phyloP scores from a whole-genome alignment of 2,113 vertebrate genomes.

The Sebastes fasciatus region DNA sequence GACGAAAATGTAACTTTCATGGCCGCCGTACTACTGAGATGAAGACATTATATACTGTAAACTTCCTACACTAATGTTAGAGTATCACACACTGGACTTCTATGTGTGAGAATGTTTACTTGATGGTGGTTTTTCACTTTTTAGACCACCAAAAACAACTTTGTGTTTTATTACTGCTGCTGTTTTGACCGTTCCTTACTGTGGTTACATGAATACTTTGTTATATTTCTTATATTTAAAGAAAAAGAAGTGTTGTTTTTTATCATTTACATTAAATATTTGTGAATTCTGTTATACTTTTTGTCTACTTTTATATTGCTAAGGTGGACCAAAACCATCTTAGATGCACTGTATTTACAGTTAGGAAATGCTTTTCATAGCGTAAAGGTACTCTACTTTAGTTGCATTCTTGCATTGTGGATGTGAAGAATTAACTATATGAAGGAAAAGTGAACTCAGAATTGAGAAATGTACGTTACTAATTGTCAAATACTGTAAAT shows the following conservation, averaged over 20 bases:
- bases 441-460: neutral
- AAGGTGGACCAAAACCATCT: neutral
- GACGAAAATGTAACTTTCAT: neutral
- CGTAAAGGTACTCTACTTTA: neutral
- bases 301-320: neutral
- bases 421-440: neutral
- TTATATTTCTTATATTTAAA: conserved; percentile 44
- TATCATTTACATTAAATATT: conserved; percentile 66
- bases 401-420: neutral
- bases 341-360: neutral
- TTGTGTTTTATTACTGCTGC: conserved; percentile 36
- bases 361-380: neutral
- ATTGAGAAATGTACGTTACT: neutral
- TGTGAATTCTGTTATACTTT: conserved; percentile 1
- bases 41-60: conserved; percentile 1
- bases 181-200: conserved; percentile 18
- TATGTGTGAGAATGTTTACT: neutral
- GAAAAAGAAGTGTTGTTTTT: conserved; percentile 47
- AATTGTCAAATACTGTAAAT: neutral
- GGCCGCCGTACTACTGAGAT: neutral
- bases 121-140: conserved; percentile 11
- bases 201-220: neutral
- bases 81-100: neutral
- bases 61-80: neutral
- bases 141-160: conserved; percentile 9